Conservation (phyloP, 2,888 invertebrate species). For the Drosophila meridionalis region DNA sequence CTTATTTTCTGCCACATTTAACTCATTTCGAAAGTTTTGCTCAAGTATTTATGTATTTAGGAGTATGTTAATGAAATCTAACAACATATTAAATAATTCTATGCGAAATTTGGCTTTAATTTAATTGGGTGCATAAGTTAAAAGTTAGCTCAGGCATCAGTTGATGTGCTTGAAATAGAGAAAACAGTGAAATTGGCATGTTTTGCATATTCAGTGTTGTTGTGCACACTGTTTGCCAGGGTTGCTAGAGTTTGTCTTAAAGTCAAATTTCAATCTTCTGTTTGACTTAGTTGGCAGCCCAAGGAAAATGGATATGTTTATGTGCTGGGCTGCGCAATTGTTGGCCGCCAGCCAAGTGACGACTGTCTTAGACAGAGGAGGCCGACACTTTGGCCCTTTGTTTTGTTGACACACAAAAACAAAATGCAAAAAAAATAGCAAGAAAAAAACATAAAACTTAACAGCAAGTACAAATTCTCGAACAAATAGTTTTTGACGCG, state of each 20-base stretch:
- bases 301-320: constrained; percentile 46
- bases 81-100: background rate
- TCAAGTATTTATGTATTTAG: background rate
- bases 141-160: constrained; percentile 34
- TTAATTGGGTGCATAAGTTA: constrained; percentile 66
- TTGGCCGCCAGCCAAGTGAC: constrained; percentile 65
- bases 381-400: constrained; percentile 68
- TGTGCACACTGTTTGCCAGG: constrained; percentile 1
- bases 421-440: constrained; percentile 4
- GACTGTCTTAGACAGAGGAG: constrained; percentile 54
- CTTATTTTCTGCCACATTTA: constrained; percentile 23
- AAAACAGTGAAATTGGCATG: constrained; percentile 35
- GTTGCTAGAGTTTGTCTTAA: constrained; percentile 19
- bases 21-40: constrained; percentile 9
- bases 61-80: constrained; percentile 3
- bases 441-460: constrained; percentile 8
- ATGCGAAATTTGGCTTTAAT: constrained; percentile 26
- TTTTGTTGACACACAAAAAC: constrained; percentile 52
- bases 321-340: constrained; percentile 27
- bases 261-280: constrained; percentile 21
- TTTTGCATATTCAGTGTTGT: constrained; percentile 29
- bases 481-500: constrained; percentile 73
- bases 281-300: constrained; percentile 43
- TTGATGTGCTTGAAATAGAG: constrained; percentile 18
- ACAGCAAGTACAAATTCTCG: constrained; percentile 56